Conservation (phyloP, 1,140 invertebrate species). For the Pentalonia nigronervosa region DNA sequence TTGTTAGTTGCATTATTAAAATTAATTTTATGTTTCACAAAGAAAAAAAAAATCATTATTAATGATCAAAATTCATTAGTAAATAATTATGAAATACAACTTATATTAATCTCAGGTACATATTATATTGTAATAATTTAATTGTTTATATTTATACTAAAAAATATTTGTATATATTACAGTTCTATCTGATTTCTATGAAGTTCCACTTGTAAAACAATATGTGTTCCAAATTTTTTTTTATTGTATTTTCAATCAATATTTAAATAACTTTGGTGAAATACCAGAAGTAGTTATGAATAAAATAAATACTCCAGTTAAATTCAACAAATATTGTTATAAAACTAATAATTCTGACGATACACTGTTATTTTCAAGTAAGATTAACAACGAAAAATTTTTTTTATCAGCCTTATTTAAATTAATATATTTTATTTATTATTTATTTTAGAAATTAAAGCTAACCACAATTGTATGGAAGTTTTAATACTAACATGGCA, state of each 20-base stretch:
- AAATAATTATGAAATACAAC: constrained; percentile 44
- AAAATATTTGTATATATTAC: background rate
- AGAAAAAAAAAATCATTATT: background rate
- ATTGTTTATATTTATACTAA: background rate
- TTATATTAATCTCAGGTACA: constrained; percentile 16
- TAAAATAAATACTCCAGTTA: constrained; percentile 10
- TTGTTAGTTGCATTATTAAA: constrained; percentile 43
- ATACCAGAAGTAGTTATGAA: constrained; percentile 12
- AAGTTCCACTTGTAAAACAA: constrained; percentile 40
- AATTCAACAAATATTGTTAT: background rate
- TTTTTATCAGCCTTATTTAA: background rate
- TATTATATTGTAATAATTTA: background rate
- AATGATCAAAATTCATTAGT: background rate
- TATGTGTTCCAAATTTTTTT: constrained; percentile 34
- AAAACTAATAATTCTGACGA: background rate
- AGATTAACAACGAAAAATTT: background rate
- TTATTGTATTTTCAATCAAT: constrained; percentile 40
- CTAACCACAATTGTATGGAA: constrained; percentile 7
- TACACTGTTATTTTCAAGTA: constrained; percentile 16
- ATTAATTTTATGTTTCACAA: constrained; percentile 33
- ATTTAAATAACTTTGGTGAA: constrained; percentile 10
- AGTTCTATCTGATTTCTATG: constrained; percentile 47
- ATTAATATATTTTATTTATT: background rate
- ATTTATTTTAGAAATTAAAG: constrained; percentile 41
- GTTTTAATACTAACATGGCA: constrained; percentile 31